These are phyloP conservation scores for Chelidonichthys spinosus DNA, from an alignment of 2,797 vertebrate species.

Conservation along the genomic window DNA sequence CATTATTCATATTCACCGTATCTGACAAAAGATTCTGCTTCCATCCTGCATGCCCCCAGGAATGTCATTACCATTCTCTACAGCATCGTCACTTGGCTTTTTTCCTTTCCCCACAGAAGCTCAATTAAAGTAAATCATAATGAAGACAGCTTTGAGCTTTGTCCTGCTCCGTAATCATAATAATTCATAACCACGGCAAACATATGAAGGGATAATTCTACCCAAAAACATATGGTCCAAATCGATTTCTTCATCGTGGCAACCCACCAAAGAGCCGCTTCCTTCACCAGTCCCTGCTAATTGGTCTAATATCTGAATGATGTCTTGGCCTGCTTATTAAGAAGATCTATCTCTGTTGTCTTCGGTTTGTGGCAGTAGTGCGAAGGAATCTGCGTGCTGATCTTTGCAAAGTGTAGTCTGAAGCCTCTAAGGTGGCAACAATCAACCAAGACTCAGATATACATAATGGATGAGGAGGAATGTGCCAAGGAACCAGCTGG, in stretches of 20 bases:
- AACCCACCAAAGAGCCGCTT: slow-evolving; percentile 57
- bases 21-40: slow-evolving; percentile 67
- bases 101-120: slow-evolving; percentile 62
- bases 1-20: slow-evolving; percentile 72
- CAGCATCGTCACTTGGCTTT: slow-evolving; percentile 53
- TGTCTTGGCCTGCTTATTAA: slow-evolving; percentile 55
- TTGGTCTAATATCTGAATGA: slow-evolving; percentile 76
- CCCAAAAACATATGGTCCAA: slow-evolving; percentile 75
- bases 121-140: slow-evolving; percentile 75
- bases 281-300: slow-evolving; percentile 69
- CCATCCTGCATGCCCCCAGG: slow-evolving; percentile 52
- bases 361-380: slow-evolving; percentile 29
- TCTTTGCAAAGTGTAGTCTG: slow-evolving; percentile 47
- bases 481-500: slow-evolving; percentile 71
- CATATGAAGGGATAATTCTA: slow-evolving; percentile 71
- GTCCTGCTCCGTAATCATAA: slow-evolving; percentile 63
- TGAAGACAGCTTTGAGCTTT: slow-evolving; percentile 74
- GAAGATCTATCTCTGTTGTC: slow-evolving; percentile 49
- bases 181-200: slow-evolving; percentile 68
- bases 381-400: slow-evolving; percentile 38
- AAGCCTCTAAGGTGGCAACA: slow-evolving; percentile 65
- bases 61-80: slow-evolving; percentile 70
- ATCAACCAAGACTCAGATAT: slow-evolving; percentile 72
- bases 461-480: slow-evolving; percentile 76
- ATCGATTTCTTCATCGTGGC: slow-evolving; percentile 67